These are phyloP conservation scores for Lutjanus campechanus DNA, from an alignment of 2,797 vertebrate genomes.

Conservation along the genomic window DNA sequence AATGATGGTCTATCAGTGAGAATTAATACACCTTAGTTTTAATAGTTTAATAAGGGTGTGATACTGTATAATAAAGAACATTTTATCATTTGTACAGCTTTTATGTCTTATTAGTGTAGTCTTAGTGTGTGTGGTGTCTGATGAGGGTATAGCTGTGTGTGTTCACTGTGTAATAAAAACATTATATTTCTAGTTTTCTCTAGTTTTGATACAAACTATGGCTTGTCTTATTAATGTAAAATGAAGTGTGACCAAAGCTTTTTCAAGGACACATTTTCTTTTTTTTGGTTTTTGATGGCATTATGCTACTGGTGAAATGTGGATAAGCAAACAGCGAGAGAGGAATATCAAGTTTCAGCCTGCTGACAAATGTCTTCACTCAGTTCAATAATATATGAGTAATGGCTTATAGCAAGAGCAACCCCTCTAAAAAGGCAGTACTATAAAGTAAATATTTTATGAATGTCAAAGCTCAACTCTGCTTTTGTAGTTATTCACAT, in stretches of 20 bases:
- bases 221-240: too few species aligned
- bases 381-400: constrained; percentile 64
- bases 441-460: constrained; percentile 71
- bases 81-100: too few species aligned
- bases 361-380: constrained; percentile 64
- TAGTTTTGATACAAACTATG: too few species aligned
- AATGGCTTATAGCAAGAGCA: constrained; percentile 45
- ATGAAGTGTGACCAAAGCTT: not conserved
- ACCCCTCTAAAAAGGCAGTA: constrained; percentile 45
- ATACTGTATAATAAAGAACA: too few species aligned
- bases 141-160: too few species aligned
- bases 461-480: constrained; percentile 72
- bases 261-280: constrained; percentile 34
- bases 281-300: constrained; percentile 5
- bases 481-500: constrained; percentile 64
- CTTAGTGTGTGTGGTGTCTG: too few species aligned
- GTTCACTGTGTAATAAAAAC: too few species aligned
- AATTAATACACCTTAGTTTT: too few species aligned
- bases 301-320: constrained; percentile 35
- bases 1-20: too few species aligned
- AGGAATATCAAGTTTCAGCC: constrained; percentile 62
- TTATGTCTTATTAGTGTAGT: too few species aligned
- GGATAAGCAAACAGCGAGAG: constrained; percentile 29
- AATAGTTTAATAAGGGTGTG: too few species aligned
- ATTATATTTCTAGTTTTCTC: too few species aligned